Evolutionary conservation across 2,888 invertebrate species (phyloP), one percentile per base, ranked within the genome.

Genomic region (Clivina fossor): DNA sequence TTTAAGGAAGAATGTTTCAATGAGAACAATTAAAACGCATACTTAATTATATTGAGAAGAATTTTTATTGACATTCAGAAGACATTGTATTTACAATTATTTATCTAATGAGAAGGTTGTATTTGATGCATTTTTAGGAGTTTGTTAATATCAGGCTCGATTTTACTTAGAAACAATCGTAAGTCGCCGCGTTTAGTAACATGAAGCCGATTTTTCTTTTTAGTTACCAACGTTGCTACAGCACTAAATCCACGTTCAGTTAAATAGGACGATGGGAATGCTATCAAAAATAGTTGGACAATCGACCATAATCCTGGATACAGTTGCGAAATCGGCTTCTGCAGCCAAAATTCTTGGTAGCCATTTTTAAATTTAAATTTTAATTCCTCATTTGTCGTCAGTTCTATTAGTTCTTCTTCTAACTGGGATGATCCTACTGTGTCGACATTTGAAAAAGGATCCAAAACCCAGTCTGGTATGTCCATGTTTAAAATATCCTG

Each of bases 361-460:
- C 53, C 56, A 41, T 58, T 59, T 40, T 59, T 62, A 32, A 63
- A 60, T 58, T 60, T 63, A 18, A 60, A 30, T 62, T 63, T 60
- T 47, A 61, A 30, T 63, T 62, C 59, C 32, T 62, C 62, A 44
- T 60, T 63, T 40, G 61, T 60, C 49, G 59, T 57, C 35, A 61
- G 50, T 63, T 63, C 62, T 57, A 62, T 62, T 15, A 63, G 53
- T 59, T 63, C 55, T 58, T 65, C 61, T 62, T 64, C 57, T 18
- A 61, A 11, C 47, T 60, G 46, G 20, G 55, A 48, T 51, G 58
- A 61, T 59, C 2, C 47, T 61, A 50, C n/a, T n/a, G n/a, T n/a
- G n/a, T n/a, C n/a, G n/a, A n/a, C 58, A 61, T 60, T 64, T 60
- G 58, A 59, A 62, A 62, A 62, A 56, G 63, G 59, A 57, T 60